Conservation (phyloP, 2,797 vertebrate genomes). For the Coregonus ussuriensis region DNA sequence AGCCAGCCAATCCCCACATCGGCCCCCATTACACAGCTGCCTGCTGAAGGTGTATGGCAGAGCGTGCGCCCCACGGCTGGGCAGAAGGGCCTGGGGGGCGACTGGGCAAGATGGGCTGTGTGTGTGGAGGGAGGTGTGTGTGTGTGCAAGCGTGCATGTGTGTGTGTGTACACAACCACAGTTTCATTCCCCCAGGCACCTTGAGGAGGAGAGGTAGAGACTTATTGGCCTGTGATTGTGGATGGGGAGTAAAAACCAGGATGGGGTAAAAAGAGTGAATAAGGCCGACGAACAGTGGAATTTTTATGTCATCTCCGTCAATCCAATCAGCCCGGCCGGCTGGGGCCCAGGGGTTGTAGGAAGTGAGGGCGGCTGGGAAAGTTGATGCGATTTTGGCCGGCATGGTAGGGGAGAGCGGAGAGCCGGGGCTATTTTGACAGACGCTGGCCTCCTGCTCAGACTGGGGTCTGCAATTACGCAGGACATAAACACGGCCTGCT, state of each 20-base stretch:
- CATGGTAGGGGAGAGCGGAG: slow-evolving; percentile 47
- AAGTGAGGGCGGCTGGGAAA: slow-evolving; percentile 45
- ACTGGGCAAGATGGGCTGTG: slow-evolving; percentile 49
- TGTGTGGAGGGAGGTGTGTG: slow-evolving; percentile 15
- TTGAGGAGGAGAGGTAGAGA: too few species aligned
- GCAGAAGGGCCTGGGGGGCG: slow-evolving; percentile 16
- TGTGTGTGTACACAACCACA: background rate
- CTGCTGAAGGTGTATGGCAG: slow-evolving; percentile 63
- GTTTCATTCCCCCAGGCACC: too few species aligned
- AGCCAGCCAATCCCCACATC: slow-evolving; percentile 51
- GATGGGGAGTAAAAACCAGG: background rate
- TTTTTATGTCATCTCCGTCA: slow-evolving; percentile 56
- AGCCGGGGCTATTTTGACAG: slow-evolving; percentile 64
- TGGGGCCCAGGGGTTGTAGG: slow-evolving; percentile 58
- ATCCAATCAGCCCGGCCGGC: slow-evolving; percentile 50
- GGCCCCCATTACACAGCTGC: slow-evolving; percentile 67
- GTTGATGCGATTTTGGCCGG: slow-evolving; percentile 71
- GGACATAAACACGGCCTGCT: background rate
- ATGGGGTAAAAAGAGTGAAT: slow-evolving; percentile 10
- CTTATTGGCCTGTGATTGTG: slow-evolving; percentile 13
- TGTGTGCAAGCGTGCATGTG: slow-evolving; percentile 40
- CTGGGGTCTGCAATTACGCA: slow-evolving; percentile 75
- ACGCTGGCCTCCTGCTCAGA: slow-evolving; percentile 37
- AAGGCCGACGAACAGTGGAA: slow-evolving; percentile 39
- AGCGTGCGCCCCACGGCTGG: slow-evolving; percentile 46